Percentiles rank a stretch among this genome's conserved stretches.
phyloP scores from a whole-genome alignment of 2,113 vertebrate genomes.

The Antennarius striatus region DNA sequence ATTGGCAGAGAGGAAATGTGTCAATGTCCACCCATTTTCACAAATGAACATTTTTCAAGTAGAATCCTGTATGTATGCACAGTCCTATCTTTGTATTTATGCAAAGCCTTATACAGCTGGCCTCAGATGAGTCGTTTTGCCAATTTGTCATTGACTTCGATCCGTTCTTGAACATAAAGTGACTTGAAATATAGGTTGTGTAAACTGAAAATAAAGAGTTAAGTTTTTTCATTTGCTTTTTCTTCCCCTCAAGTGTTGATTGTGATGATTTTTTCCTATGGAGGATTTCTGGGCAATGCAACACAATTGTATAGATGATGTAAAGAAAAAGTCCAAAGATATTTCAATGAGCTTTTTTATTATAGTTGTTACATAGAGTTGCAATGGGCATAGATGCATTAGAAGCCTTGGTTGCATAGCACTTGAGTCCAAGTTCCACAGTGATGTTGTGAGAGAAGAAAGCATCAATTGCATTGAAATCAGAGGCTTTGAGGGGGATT shows the following conservation, averaged over 20 bases:
- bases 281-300: not conserved
- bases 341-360: constrained; percentile 67
- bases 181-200: constrained; percentile 75
- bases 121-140: constrained; percentile 35
- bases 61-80: too few relatives aligned
- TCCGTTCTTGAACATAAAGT: constrained; percentile 64
- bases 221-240: constrained; percentile 43
- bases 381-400: constrained; percentile 73
- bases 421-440: constrained; percentile 71
- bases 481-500: constrained; percentile 68
- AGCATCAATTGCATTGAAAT: constrained; percentile 64
- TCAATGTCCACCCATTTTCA: too few relatives aligned
- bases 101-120: too few relatives aligned
- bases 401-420: constrained; percentile 73
- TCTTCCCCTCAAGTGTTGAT: not conserved
- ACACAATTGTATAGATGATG: constrained; percentile 5
- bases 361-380: constrained; percentile 69
- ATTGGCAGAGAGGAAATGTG: too few relatives aligned
- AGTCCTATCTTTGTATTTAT: too few relatives aligned
- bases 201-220: constrained; percentile 76
- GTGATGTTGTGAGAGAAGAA: constrained; percentile 47
- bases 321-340: not conserved
- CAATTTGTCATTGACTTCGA: constrained; percentile 51
- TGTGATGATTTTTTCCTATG: not conserved
- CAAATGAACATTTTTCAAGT: too few relatives aligned